phyloP scores from a whole-genome alignment of 2,888 invertebrate species.

The Podotricha telesiphe region DNA sequence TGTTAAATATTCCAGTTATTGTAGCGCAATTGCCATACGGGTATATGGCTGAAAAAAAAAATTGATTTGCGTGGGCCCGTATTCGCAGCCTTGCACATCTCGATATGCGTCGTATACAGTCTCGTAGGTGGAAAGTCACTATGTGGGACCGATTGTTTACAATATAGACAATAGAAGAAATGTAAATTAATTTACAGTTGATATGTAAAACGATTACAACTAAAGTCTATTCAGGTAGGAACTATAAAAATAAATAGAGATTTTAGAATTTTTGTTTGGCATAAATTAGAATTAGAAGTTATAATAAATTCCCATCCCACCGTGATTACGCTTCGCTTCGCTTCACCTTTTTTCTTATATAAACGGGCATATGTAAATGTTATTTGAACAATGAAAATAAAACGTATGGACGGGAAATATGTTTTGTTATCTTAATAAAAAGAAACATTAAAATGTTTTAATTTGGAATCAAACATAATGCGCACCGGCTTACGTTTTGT shows the following conservation, averaged over 20 bases:
- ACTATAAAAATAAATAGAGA: too few species aligned
- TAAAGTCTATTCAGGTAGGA: background rate
- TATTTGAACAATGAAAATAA: too few species aligned
- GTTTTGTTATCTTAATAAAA: too few species aligned
- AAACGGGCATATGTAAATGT: too few species aligned
- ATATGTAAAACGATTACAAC: background rate
- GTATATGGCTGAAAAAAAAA: constrained; percentile 2
- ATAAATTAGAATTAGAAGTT: too few species aligned
- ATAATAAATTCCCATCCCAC: background rate
- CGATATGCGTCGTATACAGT: constrained; percentile 14
- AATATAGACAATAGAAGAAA: constrained; percentile 18
- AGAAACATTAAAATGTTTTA: too few species aligned
- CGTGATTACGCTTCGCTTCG: too few species aligned
- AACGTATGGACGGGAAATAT: too few species aligned
- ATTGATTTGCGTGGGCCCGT: constrained; percentile 26
- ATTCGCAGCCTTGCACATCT: constrained; percentile 34
- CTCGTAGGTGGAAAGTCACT: constrained; percentile 29
- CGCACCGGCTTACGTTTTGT: too few species aligned
- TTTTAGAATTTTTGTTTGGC: too few species aligned
- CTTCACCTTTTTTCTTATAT: too few species aligned
- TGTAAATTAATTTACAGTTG: constrained; percentile 8
- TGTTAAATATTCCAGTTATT: background rate
- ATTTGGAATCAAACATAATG: too few species aligned
- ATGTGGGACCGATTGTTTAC: constrained; percentile 21
- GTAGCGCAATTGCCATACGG: background rate